Percentiles rank a stretch among this genome's conserved stretches.
Conservation (phyloP, 2,888 invertebrate species). For the Sphaerophoria rueppellii region DNA sequence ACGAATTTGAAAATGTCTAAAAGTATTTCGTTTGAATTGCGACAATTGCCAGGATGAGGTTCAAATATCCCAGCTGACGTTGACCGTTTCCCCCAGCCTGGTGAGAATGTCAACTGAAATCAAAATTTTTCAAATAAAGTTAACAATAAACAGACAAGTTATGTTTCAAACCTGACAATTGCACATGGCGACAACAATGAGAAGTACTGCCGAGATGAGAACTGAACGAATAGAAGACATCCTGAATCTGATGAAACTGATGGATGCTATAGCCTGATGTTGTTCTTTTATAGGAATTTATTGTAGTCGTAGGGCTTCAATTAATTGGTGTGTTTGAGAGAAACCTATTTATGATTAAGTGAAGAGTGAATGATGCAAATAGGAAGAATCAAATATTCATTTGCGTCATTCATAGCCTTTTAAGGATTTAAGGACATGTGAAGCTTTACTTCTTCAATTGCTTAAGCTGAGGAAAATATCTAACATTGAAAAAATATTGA, state of each 20-base stretch:
- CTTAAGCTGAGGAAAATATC: too few species aligned
- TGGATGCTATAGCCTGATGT: slow-evolving; percentile 29
- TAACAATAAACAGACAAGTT: background rate
- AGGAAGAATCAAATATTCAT: background rate
- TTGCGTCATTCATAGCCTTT: too few species aligned
- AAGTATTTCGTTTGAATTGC: slow-evolving; percentile 80
- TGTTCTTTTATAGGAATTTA: slow-evolving; percentile 47
- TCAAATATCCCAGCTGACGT: slow-evolving; percentile 46
- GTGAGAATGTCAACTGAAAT: slow-evolving; percentile 74
- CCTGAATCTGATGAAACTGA: slow-evolving; percentile 49
- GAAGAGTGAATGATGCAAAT: background rate
- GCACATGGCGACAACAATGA: slow-evolving; percentile 54
- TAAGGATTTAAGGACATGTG: too few species aligned
- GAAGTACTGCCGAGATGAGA: slow-evolving; percentile 51
- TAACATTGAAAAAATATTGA: too few species aligned
- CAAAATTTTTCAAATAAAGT: background rate
- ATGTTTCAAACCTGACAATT: slow-evolving; percentile 52
- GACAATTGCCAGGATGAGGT: slow-evolving; percentile 77
- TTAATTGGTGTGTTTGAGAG: slow-evolving; percentile 36
- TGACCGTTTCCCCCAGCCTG: slow-evolving; percentile 75
- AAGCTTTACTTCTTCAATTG: too few species aligned
- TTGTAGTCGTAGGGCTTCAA: slow-evolving; percentile 59
- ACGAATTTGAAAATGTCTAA: slow-evolving; percentile 81
- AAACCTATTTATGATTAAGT: slow-evolving; percentile 6
- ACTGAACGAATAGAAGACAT: slow-evolving; percentile 65